Conservation (phyloP, 2,113 vertebrate genomes). For the Podarcis raffonei region DNA sequence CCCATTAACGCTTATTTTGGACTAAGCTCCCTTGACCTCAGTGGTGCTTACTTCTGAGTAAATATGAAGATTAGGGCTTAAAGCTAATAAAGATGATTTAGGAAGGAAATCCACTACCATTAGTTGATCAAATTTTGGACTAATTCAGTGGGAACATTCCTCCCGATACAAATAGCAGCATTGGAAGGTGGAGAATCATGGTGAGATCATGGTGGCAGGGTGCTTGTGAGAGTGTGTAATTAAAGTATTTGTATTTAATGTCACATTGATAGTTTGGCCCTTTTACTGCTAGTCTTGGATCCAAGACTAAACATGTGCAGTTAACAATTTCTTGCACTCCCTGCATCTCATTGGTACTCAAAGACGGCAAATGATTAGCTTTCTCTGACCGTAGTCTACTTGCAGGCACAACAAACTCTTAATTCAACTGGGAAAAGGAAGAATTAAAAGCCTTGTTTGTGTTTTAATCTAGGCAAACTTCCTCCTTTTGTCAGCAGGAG, state of each 20-base stretch:
- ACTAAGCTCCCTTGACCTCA: background rate
- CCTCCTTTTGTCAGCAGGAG: conserved; percentile 5
- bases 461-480: background rate
- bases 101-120: background rate
- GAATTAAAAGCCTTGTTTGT: background rate
- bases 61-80: background rate
- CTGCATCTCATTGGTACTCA: background rate
- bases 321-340: background rate
- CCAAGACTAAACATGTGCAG: background rate
- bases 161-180: background rate
- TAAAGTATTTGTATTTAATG: too few relatives aligned
- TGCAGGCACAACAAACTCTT: background rate
- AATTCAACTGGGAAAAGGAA: conserved; percentile 8
- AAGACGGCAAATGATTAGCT: background rate
- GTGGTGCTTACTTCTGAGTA: too few relatives aligned
- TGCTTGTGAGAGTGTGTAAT: too few relatives aligned
- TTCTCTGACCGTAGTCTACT: background rate
- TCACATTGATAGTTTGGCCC: too few relatives aligned
- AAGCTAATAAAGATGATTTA: background rate
- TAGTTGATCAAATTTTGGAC: background rate
- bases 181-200: background rate
- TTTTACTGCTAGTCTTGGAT: fast-evolving
- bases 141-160: background rate
- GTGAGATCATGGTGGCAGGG: too few relatives aligned
- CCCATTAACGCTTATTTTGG: background rate